A percentile compares a stretch with the other conserved stretches of the same genome.
These are phyloP conservation scores for Ceratina australensis DNA, from an alignment of 1,140 invertebrate genomes.

Conservation along the genomic window DNA sequence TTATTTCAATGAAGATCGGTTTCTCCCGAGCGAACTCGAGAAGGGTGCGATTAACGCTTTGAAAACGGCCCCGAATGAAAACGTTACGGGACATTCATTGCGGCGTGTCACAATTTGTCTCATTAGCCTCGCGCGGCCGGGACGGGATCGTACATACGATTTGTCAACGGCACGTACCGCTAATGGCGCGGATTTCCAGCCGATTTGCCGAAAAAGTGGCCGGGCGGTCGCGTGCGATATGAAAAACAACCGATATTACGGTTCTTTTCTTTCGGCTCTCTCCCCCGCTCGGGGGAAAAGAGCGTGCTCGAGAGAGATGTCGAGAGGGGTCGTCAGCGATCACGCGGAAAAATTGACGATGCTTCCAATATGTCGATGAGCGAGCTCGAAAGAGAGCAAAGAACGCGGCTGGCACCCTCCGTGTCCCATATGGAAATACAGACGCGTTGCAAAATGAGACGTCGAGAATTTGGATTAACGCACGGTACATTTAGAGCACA, in stretches of 20 bases:
- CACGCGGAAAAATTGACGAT: conserved; percentile 70
- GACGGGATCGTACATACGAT: conserved; percentile 75
- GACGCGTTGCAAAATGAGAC: neutral
- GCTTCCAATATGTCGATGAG: conserved; percentile 67
- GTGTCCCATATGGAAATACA: conserved; percentile 25
- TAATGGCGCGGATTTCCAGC: conserved; percentile 73
- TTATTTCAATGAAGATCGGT: conserved; percentile 23
- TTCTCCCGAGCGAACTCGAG: conserved; percentile 5
- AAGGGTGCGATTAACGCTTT: conserved; percentile 27
- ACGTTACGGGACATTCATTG: neutral
- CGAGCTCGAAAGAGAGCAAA: conserved; percentile 24
- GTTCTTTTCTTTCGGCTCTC: conserved; percentile 37
- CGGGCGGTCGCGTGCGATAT: conserved; percentile 61
- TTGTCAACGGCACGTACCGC: conserved; percentile 75
- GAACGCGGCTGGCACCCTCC: conserved; percentile 14
- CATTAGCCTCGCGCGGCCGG: conserved; percentile 45
- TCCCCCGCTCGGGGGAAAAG: conserved; percentile 34
- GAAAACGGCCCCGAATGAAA: neutral
- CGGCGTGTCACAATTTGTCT: conserved; percentile 12
- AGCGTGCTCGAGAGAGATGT: conserved; percentile 41
- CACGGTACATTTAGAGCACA: neutral
- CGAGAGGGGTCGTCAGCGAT: conserved; percentile 66
- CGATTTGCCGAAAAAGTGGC: conserved; percentile 78
- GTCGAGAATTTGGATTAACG: neutral
- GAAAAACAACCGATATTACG: conserved; percentile 63